Evolutionary conservation across 2,888 invertebrate genomes (phyloP), one percentile per base, ranked within the genome.

Genomic region (Agrotis exclamationis): DNA sequence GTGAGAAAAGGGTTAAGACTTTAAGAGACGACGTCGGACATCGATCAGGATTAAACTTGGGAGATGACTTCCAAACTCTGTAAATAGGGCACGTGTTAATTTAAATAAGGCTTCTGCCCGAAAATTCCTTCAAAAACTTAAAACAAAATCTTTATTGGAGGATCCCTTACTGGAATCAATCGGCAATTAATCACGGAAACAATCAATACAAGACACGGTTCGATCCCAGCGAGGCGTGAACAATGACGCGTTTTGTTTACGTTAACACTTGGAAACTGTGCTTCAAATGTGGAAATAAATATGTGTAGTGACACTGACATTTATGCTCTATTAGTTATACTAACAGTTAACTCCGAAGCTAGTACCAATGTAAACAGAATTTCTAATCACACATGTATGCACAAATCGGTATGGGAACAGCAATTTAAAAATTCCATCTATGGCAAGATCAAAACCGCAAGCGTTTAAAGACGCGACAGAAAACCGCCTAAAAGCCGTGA

Each of bases 1-100:
- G 88, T 89, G 89, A 87, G 91, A 90, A 91, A 90, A 85, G 84
- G 84, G 85, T 85, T 76, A 63, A n/a, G n/a, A n/a, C n/a, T n/a
- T n/a, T n/a, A n/a, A 77, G 63, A 85, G 63, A 71, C 67, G 76
- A 78, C 76, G 76, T 67, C 70, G 63, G 70, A 76, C 87, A 88
- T 89, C 85, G 86, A 89, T 87, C 83, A 79, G 82, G 79, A 86
- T 87, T 84, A 82, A 85, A 84, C 76, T 86, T 84, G 67, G 83
- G 63, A 76, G 84, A 87, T 85, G 83, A 87, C 85, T 87, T 85
- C 85, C 78, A 84, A 89, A 87, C 83, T 84, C 71, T 60, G 76
- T 80, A 86, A 87, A 87, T 83, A 77, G 74, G 83, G 78, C 80
- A 86, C 83, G 83, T 87, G 84, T 85, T 86, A 84, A 86, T 85